Percentiles rank a stretch among this genome's conserved stretches.
Evolutionary conservation across 1,140 invertebrate genomes (phyloP).

Genomic region (Drosophila rufa): DNA sequence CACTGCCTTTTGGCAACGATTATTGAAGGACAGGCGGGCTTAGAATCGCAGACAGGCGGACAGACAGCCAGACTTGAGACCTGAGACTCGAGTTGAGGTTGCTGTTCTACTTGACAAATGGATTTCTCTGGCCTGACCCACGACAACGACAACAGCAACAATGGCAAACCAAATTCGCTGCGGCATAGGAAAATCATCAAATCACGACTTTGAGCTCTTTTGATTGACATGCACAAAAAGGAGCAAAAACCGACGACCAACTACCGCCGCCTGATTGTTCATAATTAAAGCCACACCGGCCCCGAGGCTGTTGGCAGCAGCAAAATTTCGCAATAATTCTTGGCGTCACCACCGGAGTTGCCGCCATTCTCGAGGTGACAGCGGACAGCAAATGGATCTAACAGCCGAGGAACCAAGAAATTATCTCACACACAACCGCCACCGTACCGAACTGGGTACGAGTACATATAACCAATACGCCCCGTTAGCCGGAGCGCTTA

Average conservation of each 20-base stretch:
- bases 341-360: constrained; percentile 34
- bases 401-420: constrained; percentile 58
- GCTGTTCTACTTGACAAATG: constrained; percentile 74
- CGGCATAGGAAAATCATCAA: constrained; percentile 75
- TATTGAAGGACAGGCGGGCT: constrained; percentile 60
- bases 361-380: constrained; percentile 49
- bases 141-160: constrained; percentile 21
- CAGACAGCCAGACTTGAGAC: constrained; percentile 29
- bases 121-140: constrained; percentile 54
- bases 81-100: constrained; percentile 57
- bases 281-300: constrained; percentile 74
- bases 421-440: constrained; percentile 52
- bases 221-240: constrained; percentile 77
- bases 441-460: neutral
- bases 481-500: constrained; percentile 65
- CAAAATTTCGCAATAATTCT: constrained; percentile 78
- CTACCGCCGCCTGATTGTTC: constrained; percentile 65
- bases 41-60: constrained; percentile 35
- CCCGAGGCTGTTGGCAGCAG: constrained; percentile 52
- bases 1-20: constrained; percentile 44
- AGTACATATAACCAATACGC: constrained; percentile 33
- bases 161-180: constrained; percentile 25
- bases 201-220: constrained; percentile 77
- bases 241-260: constrained; percentile 40
- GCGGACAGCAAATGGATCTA: constrained; percentile 45